These are phyloP conservation scores for Nothura maculosa DNA, from an alignment of 2,797 vertebrate genomes.

Conservation along the genomic window DNA sequence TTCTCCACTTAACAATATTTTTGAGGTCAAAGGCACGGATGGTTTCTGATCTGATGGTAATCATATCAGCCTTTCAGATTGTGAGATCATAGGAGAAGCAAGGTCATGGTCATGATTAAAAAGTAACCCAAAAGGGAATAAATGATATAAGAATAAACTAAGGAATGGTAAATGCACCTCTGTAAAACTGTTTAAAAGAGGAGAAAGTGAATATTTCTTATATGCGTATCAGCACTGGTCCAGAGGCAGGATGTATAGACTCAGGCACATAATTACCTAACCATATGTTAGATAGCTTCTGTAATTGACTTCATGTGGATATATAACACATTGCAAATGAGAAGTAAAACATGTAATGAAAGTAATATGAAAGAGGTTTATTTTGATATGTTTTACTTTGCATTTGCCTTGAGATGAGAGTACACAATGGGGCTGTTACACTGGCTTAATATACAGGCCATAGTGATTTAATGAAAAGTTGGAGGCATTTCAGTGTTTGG, in stretches of 20 bases:
- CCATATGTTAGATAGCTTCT: neutral
- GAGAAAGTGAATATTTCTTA: neutral
- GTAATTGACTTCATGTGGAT: neutral
- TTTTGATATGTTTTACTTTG: neutral
- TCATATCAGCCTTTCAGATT: neutral
- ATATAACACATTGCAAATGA: neutral
- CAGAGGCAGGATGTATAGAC: neutral
- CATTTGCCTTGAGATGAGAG: neutral
- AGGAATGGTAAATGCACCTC: neutral
- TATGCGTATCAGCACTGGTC: neutral
- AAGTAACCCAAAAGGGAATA: neutral
- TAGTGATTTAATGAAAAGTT: neutral
- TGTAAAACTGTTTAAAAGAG: neutral
- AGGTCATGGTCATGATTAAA: neutral
- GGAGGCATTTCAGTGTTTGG: neutral
- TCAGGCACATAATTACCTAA: neutral
- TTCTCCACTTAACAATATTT: neutral
- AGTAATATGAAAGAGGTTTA: neutral
- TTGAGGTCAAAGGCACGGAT: neutral
- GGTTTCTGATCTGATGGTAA: neutral
- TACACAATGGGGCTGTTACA: neutral
- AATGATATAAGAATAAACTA: neutral
- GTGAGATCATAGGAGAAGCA: neutral
- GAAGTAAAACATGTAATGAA: neutral
- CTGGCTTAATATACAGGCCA: neutral